These are phyloP conservation scores for Cepaea hortensis DNA, from an alignment of 2,888 invertebrate species.

Conservation along the genomic window DNA sequence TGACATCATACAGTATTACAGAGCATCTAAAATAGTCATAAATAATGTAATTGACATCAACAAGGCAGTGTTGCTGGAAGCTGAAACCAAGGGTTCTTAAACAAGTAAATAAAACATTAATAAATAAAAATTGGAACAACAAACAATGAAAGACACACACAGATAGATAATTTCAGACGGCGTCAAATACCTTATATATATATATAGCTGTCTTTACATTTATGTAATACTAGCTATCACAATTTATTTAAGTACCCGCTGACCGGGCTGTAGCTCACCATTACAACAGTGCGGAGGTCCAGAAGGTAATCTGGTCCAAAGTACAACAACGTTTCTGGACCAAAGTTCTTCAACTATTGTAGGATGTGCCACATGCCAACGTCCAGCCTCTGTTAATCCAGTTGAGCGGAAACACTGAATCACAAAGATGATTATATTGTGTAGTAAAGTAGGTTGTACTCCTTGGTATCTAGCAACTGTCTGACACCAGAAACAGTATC, in stretches of 20 bases:
- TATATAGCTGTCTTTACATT: background rate
- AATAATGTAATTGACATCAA: background rate
- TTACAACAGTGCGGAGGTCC: background rate
- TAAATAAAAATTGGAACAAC: background rate
- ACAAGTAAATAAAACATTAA: background rate
- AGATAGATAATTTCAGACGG: background rate
- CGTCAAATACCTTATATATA: no score
- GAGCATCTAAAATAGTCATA: background rate
- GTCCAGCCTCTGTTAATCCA: no score
- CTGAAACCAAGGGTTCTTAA: background rate
- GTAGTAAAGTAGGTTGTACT: no score
- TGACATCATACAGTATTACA: background rate
- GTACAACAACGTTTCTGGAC: background rate
- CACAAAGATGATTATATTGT: no score
- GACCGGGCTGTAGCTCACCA: conserved; percentile 21
- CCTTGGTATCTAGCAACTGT: no score
- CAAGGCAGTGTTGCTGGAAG: conserved; percentile 33
- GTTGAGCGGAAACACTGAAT: no score
- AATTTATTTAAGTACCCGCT: background rate
- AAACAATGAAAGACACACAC: conserved; percentile 17
- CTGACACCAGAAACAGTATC: no score
- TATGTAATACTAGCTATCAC: conserved; percentile 38
- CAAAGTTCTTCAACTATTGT: no score
- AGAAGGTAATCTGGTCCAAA: background rate
- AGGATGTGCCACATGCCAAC: no score